Percentiles rank a stretch among this genome's conserved stretches.
phyloP scores from a whole-genome alignment of 2,797 vertebrate genomes.

The Sphenodon punctatus region DNA sequence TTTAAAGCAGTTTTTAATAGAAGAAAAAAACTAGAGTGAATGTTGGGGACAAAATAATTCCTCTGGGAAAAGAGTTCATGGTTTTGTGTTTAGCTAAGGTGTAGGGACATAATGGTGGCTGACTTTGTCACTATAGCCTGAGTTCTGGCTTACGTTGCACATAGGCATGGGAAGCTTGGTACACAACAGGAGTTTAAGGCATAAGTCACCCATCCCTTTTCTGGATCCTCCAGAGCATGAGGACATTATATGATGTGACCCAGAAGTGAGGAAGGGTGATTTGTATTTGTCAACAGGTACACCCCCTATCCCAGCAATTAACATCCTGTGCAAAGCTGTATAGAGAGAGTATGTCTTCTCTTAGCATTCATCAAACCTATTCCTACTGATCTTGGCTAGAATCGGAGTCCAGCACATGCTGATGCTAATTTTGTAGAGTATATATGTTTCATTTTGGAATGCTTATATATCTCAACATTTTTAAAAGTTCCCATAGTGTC shows the following conservation, averaged over 20 bases:
- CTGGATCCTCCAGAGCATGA: not conserved
- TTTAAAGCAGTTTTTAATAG: rapidly evolving
- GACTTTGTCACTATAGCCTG: rapidly evolving
- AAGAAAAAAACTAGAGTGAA: not conserved
- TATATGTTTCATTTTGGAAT: not conserved
- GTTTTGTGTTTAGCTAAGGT: not conserved
- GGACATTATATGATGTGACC: not conserved
- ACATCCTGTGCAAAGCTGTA: no score
- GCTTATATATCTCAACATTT: no score
- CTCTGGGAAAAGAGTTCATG: rapidly evolving
- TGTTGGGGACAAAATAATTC: rapidly evolving
- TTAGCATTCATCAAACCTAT: no score
- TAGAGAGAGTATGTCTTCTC: no score
- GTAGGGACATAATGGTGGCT: no score
- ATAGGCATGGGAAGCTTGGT: no score
- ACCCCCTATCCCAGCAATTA: not conserved
- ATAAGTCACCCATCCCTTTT: rapidly evolving
- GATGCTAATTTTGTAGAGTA: not conserved
- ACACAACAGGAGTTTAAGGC: not conserved
- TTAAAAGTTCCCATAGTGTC: no score
- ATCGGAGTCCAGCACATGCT: not conserved
- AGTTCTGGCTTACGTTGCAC: rapidly evolving
- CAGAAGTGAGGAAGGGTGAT: not conserved
- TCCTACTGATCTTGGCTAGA: not conserved
- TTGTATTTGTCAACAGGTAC: not conserved